A percentile compares a stretch with the other conserved stretches of the same genome.
These are phyloP conservation scores for Cactoblastis cactorum DNA, from an alignment of 2,888 invertebrate species.

Conservation along the genomic window DNA sequence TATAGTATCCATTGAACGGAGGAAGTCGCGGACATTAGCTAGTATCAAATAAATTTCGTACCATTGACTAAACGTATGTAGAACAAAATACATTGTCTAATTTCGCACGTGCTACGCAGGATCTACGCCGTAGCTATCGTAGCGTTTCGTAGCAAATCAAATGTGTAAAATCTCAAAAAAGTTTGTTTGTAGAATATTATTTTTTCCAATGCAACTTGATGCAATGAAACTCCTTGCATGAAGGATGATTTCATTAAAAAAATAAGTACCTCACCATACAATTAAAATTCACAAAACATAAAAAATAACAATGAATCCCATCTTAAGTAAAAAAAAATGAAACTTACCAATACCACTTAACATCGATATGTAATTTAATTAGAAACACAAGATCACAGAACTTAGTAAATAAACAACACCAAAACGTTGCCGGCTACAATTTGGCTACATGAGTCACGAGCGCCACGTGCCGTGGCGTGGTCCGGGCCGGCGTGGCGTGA, in stretches of 20 bases:
- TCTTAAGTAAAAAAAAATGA: background rate
- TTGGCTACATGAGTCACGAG: slow-evolving; percentile 15
- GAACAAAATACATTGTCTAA: too few relatives aligned
- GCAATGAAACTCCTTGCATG: too few relatives aligned
- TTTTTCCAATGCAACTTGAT: too few relatives aligned
- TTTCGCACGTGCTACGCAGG: slow-evolving; percentile 33
- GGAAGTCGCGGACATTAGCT: too few relatives aligned
- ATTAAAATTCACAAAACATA: too few relatives aligned
- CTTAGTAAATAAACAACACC: slow-evolving; percentile 21
- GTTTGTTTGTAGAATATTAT: background rate
- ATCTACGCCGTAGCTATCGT: slow-evolving; percentile 23
- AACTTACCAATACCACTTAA: slow-evolving; percentile 1
- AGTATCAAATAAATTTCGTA: too few relatives aligned
- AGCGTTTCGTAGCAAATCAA: background rate
- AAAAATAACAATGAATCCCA: too few relatives aligned
- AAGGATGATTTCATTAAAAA: too few relatives aligned
- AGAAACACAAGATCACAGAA: slow-evolving; percentile 18
- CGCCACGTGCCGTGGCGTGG: slow-evolving; percentile 24
- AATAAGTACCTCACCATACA: too few relatives aligned
- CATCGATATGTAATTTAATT: slow-evolving; percentile 4
- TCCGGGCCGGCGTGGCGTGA: slow-evolving; percentile 18
- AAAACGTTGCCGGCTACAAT: slow-evolving; percentile 14
- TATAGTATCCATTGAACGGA: too few relatives aligned
- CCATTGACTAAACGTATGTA: too few relatives aligned
- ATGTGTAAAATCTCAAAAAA: background rate